Conservation (phyloP, 30 jellyfish, hydroid and myxozoan genomes). For the Pelagia noctiluca region DNA sequence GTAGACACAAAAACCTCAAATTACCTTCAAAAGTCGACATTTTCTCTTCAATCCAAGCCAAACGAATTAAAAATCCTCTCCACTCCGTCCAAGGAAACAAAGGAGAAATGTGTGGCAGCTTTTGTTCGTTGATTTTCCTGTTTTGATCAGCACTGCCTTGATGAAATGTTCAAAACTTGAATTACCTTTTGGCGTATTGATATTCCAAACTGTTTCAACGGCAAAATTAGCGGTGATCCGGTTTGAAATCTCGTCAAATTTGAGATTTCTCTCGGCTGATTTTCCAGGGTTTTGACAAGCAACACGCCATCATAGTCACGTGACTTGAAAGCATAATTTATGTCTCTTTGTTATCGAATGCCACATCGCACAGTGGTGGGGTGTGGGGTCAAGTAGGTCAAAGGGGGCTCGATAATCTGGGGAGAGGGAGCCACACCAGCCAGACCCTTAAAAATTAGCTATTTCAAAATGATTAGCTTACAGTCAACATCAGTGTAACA, state of each 20-base stretch:
- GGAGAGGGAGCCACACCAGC: too few relatives aligned
- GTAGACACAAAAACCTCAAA: too few relatives aligned
- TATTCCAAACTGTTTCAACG: background rate
- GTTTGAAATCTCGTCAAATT: background rate
- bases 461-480: too few relatives aligned
- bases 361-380: too few relatives aligned
- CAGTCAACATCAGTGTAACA: too few relatives aligned
- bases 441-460: too few relatives aligned
- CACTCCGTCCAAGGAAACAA: background rate
- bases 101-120: background rate
- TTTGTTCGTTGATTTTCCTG: background rate
- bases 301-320: constrained; percentile 63
- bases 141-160: background rate
- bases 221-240: background rate
- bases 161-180: background rate
- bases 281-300: background rate
- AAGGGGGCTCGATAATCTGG: too few relatives aligned
- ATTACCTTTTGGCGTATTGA: background rate
- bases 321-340: too few relatives aligned
- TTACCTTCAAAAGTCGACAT: too few relatives aligned
- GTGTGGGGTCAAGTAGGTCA: too few relatives aligned
- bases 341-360: too few relatives aligned
- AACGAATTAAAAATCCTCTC: background rate
- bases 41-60: too few relatives aligned
- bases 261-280: background rate